Base-by-base conservation (phyloP, 2,888 invertebrate species). In the Drosophila emarginata region DNA sequence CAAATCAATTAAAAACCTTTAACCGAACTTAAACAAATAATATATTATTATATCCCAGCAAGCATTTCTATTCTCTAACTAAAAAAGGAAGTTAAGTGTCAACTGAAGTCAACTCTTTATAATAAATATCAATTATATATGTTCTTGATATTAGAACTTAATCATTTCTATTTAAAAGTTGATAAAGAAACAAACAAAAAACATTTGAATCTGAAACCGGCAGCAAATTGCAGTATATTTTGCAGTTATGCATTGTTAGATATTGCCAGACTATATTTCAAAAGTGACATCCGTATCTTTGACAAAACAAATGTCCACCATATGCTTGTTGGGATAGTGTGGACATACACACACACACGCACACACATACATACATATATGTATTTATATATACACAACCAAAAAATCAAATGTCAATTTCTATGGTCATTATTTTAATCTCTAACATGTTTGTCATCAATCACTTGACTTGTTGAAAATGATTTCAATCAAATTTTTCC, bases 391-490 rank as follows among this genome's bases (percentile, higher is more conserved):
- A 40, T 12, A 15, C 18, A 18, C 21, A 45, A 45, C 45, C 37
- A 51, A 15, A 23, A 75, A 75, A 76, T 75, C 71, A 75, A 75
- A 76, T 75, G 76, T 67, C 64, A 76, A 76, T 71, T 71, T 21
- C 56, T 58, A 58, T 68, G 64, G 69, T 52, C 75, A 74, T 74
- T 74, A 74, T 74, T 74, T 70, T 74, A 74, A 64, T 68, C 73
- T 36, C 26, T 54, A 74, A 61, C 73, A 74, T 68, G 68, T 61
- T 51, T 58, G 68, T 75, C 73, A 74, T 74, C 73, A 74, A 74
- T 74, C 73, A 74, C 73, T 74, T 68, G 73, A 68, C 75, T 74
- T 74, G 73, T 74, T 74, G 69, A 74, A 68, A 74, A 74, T 74
- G 73, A 74, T 74, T 74, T 74, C 73, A 74, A 74, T 74, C 73